Base-by-base conservation (phyloP, 2,888 invertebrate genomes). In the Chrysopilus asiliformis region DNA sequence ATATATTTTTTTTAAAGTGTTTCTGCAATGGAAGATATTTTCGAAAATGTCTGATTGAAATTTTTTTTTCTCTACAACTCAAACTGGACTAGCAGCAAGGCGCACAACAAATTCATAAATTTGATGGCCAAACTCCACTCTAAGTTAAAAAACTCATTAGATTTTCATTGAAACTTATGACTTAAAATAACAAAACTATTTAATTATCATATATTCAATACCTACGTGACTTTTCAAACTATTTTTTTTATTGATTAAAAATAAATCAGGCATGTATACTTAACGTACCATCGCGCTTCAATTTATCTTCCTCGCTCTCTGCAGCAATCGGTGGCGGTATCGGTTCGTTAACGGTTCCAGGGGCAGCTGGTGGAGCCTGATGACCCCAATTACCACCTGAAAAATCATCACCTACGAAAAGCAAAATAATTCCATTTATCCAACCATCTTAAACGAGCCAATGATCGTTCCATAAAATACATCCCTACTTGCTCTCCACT, bases 211-310 rank as follows among this genome's bases (percentile, higher is more conserved):
- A n/a, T n/a, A n/a, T n/a, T n/a, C 12, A 17, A 34, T 34, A 34
- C 34, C 27, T 34, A 27, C 27, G 34, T 34, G 18, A 22, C 10
- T 18, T 28, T 20, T n/a, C 10, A 34, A 25, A 34, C 12, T 22
- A 3, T 26, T n/a, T n/a, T n/a, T n/a, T n/a, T n/a, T n/a, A n/a
- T n/a, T n/a, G n/a, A n/a, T n/a, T n/a, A n/a, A n/a, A n/a, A n/a
- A n/a, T n/a, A n/a, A n/a, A n/a, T n/a, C n/a, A n/a, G n/a, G n/a
- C n/a, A n/a, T n/a, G n/a, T n/a, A n/a, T 7, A 12, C 4, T 29
- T 36, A 25, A 38, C 57, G 50, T 58, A 63, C 63, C 63, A 44
- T 63, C 58, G 43, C 58, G 55, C 46, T 53, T 56, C 32, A 53
- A 45, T 35, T 45, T 42, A 12, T 47, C 46, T 33, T 47, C 47